Base-by-base conservation (phyloP, 2,797 vertebrate species). In the Sebastes miniatus region DNA sequence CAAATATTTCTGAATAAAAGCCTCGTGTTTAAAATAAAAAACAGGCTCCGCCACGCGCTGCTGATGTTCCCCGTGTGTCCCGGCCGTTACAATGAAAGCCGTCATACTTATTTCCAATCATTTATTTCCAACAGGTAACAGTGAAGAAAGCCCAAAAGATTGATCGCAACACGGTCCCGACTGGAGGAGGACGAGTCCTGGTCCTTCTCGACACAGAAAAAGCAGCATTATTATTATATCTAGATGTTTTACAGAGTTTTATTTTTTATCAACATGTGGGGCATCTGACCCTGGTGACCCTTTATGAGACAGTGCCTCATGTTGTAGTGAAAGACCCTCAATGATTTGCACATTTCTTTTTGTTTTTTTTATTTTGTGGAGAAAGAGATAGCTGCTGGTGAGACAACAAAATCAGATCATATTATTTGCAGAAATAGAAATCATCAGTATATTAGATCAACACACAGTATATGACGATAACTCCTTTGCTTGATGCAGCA, bases 251-350 rank as follows among this genome's bases (percentile, higher is more conserved):
- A 90, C 84, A 94, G 86, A 91, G 82, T 93, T 92, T 92, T 94
- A 90, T 95, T 94, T 85, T 93, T 92, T 85, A 92, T 87, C 71
- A 77, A 90, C 25, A 5, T 88, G 91, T 88, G 76, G 90, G 86
- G 85, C 86, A 83, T 85, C 88, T 84, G 87, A 70, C 89, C 81
- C 87, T 62, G 89, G 80, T 90, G 82, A 89, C 82, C 90, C 85
- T 88, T 91, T 91, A 87, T 88, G 93, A 95, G 93, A 94, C 92
- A 91, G 93, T 95, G 94, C 94, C 94, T 95, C 94, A 90, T 95
- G 88, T 87, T 88, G 85, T 93, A 91, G 89, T 90, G 79, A 86
- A 89, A 87, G 81, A 89, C 76, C 76, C 77, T 83, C 67, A 88
- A 88, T 87, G 76, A 88, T 91, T 91, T 92, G 86, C 88, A 93